Conservation (phyloP, 2,888 invertebrate genomes). For the Tachystola acroxantha region DNA sequence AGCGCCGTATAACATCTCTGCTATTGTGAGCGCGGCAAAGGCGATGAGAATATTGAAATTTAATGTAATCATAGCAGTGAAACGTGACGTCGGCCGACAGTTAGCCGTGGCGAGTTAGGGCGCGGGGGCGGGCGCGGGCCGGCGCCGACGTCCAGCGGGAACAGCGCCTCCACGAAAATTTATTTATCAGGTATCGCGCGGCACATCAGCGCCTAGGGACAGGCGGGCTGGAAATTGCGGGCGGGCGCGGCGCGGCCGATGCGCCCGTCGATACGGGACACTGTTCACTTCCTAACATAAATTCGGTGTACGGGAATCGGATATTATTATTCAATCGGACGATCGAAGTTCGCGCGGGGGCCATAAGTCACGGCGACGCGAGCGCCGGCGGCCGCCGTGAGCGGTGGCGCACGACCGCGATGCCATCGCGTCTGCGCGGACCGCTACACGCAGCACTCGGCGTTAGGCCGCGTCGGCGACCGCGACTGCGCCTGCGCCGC, state of each 20-base stretch:
- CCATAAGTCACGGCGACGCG: constrained; percentile 75
- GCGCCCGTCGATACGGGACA: constrained; percentile 64
- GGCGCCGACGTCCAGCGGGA: constrained; percentile 23
- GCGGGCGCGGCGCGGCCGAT: constrained; percentile 53
- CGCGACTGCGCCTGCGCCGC: constrained; percentile 7
- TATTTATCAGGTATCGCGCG: constrained; percentile 59
- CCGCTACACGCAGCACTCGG: constrained; percentile 30
- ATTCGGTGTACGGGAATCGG: constrained; percentile 75
- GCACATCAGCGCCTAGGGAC: constrained; percentile 55
- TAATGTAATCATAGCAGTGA: constrained; percentile 43
- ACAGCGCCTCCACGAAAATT: constrained; percentile 44
- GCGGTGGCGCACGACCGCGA: constrained; percentile 73
- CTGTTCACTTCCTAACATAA: constrained; percentile 74
- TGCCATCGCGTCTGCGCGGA: constrained; percentile 59
- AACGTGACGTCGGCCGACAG: constrained; percentile 51
- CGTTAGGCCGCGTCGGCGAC: constrained; percentile 6
- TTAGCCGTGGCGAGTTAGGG: constrained; percentile 40
- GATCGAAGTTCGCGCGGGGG: constrained; percentile 73
- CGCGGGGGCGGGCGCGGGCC: constrained; percentile 25
- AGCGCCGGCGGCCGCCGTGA: constrained; percentile 75
- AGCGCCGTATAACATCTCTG: constrained; percentile 12
- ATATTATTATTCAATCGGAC: constrained; percentile 77
- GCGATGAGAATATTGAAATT: constrained; percentile 46
- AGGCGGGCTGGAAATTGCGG: constrained; percentile 51
- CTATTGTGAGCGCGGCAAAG: constrained; percentile 18